Evolutionary conservation across 2,797 vertebrate genomes (phyloP).

Genomic region (Gymnothorax javanicus): DNA sequence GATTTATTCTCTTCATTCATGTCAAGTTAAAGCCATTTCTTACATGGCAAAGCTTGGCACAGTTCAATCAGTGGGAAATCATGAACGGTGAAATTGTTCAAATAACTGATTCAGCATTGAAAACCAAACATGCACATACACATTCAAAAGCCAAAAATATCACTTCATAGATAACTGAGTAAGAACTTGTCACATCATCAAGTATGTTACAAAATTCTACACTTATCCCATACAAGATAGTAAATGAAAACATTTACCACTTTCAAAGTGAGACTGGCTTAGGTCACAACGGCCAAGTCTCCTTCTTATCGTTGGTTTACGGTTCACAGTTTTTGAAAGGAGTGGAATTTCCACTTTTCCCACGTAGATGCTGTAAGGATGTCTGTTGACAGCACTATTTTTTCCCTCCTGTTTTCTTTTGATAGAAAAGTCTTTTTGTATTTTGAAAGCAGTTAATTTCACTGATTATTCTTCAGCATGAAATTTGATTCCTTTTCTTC

Average conservation of each 20-base stretch:
- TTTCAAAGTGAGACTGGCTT: background rate
- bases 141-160: background rate
- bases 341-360: background rate
- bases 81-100: background rate
- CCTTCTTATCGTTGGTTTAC: background rate
- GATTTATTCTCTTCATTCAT: background rate
- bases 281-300: background rate
- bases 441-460: no score
- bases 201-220: background rate
- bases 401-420: background rate
- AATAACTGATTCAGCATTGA: background rate
- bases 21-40: no score
- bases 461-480: no score
- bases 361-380: background rate
- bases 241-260: background rate
- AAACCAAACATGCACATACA: background rate
- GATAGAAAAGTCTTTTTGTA: no score
- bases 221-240: background rate
- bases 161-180: no score
- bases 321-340: background rate
- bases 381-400: background rate
- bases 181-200: background rate
- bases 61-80: background rate
- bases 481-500: no score
- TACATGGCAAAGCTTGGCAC: background rate